These are phyloP conservation scores for Parus major DNA, from an alignment of 2,113 vertebrate genomes.

Conservation along the genomic window DNA sequence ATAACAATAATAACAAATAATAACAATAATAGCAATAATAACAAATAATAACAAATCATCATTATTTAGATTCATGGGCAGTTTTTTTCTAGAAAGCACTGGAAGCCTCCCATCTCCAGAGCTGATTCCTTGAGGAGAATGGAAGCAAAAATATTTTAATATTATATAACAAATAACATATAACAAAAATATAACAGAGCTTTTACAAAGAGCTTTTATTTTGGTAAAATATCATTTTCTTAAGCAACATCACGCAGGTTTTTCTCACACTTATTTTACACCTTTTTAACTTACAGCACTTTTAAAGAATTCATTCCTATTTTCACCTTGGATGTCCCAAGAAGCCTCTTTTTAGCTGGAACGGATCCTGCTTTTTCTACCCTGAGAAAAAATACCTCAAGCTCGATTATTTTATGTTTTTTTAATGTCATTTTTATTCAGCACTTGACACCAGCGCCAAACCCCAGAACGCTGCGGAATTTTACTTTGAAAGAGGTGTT, in stretches of 20 bases:
- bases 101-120: background rate
- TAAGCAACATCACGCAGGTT: background rate
- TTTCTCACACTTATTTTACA: background rate
- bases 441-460: background rate
- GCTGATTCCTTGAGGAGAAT: background rate
- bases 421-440: slow-evolving; percentile 44
- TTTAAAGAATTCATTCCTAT: background rate
- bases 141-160: background rate
- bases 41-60: background rate
- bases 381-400: background rate
- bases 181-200: no score
- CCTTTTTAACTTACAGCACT: background rate
- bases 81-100: background rate
- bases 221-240: background rate
- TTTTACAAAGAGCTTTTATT: background rate
- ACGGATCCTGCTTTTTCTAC: background rate
- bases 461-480: background rate
- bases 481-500: slow-evolving; percentile 32
- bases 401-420: background rate
- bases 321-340: background rate
- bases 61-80: background rate
- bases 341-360: background rate
- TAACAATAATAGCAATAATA: no score
- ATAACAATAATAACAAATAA: background rate
- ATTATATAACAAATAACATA: no score